phyloP scores from a whole-genome alignment of 2,113 vertebrate genomes.

The Sinosuthora webbiana region DNA sequence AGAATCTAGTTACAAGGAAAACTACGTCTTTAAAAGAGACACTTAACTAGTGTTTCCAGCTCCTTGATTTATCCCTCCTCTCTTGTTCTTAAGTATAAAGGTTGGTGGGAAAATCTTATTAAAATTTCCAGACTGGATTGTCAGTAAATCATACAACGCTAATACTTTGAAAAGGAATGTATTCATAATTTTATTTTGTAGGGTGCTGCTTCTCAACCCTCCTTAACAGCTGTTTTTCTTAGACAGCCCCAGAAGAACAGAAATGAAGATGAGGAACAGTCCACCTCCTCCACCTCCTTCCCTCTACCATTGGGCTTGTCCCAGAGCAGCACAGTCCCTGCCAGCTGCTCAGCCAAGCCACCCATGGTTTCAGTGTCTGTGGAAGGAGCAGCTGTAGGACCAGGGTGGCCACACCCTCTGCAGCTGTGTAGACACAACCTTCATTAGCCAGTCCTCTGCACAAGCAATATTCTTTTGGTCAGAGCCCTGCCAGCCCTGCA shows the following conservation, averaged over 20 bases:
- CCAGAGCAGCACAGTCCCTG: not conserved
- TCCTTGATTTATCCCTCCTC: not conserved
- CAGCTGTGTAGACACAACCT: too few relatives aligned
- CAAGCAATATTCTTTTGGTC: not conserved
- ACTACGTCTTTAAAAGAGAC: not conserved
- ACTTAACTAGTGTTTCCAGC: not conserved
- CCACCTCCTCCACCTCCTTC: not conserved
- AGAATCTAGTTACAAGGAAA: not conserved
- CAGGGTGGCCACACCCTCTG: fast-evolving
- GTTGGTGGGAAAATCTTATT: not conserved
- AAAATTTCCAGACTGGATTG: not conserved
- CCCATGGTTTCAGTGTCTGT: fast-evolving
- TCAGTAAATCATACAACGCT: not conserved
- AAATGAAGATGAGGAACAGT: not conserved
- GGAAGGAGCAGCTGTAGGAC: not conserved
- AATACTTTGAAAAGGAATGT: not conserved
- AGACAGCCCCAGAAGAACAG: not conserved
- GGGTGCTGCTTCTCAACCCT: not conserved
- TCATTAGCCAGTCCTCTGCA: not conserved
- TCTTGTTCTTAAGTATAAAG: not conserved
- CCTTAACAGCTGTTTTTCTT: fast-evolving
- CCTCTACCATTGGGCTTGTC: not conserved
- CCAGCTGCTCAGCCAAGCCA: not conserved
- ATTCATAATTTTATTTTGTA: not conserved
- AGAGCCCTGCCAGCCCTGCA: not conserved